Evolutionary conservation across 2,113 vertebrate species (phyloP).

Genomic region (Castor canadensis): DNA sequence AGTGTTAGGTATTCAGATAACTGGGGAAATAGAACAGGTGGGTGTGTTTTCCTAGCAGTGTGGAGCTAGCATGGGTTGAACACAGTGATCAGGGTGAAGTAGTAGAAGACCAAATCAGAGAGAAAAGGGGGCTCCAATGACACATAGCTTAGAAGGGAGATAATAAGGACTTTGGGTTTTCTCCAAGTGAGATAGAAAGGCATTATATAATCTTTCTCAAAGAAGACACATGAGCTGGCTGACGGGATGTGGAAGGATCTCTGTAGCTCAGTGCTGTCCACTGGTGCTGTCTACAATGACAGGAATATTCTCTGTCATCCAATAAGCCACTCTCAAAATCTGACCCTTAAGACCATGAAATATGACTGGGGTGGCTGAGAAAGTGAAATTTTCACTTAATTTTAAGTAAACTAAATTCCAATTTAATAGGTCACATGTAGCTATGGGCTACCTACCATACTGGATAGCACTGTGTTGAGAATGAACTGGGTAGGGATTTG

Average conservation of each 20-base stretch:
- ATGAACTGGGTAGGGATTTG: too few species aligned
- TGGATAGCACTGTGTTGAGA: neutral
- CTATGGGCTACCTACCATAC: too few species aligned
- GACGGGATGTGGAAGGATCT: neutral
- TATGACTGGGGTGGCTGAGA: neutral
- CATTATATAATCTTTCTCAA: neutral
- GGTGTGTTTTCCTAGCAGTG: neutral
- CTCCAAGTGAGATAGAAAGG: neutral
- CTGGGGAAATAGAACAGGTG: neutral
- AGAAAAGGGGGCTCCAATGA: neutral
- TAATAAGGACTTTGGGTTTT: neutral
- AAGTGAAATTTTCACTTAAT: neutral
- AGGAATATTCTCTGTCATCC: too few species aligned
- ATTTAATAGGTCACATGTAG: neutral
- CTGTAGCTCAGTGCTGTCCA: neutral
- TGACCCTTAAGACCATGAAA: neutral
- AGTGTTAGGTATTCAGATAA: neutral
- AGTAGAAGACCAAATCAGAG: neutral
- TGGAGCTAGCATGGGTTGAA: neutral
- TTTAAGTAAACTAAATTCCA: neutral
- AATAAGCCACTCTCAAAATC: neutral
- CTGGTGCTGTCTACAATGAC: neutral
- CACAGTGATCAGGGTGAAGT: neutral
- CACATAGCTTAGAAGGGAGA: neutral
- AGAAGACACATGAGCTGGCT: neutral